Evolutionary conservation across 2,888 invertebrate species (phyloP).

Genomic region (Sinhomidia bicolor): DNA sequence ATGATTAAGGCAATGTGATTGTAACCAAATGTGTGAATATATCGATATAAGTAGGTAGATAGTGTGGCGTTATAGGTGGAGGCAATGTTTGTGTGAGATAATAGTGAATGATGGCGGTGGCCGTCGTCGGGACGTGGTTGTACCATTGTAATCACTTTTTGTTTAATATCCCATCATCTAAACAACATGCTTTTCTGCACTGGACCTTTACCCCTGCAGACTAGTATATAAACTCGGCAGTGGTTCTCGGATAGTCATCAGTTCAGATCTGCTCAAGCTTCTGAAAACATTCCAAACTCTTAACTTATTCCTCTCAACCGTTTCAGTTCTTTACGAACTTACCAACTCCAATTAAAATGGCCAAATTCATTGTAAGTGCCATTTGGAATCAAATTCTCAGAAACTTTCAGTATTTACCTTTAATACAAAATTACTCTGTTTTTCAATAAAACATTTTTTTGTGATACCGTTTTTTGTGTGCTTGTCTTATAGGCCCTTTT

Average conservation of each 20-base stretch:
- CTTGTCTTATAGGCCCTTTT: slow-evolving; percentile 68
- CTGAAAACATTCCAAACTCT: slow-evolving; percentile 65
- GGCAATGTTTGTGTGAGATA: slow-evolving; percentile 60
- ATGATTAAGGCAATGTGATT: slow-evolving; percentile 64
- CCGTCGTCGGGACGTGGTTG: slow-evolving; percentile 73
- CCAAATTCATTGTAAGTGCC: slow-evolving; percentile 75
- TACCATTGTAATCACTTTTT: slow-evolving; percentile 73
- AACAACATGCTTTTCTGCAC: slow-evolving; percentile 55
- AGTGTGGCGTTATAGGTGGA: neutral
- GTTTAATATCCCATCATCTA: slow-evolving; percentile 69
- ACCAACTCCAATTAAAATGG: slow-evolving; percentile 69
- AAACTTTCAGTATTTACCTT: slow-evolving; percentile 17
- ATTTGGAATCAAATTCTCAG: neutral
- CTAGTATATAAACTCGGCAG: slow-evolving; percentile 66
- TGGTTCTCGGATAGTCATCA: slow-evolving; percentile 66
- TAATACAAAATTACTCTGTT: neutral
- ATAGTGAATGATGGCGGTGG: slow-evolving; percentile 59
- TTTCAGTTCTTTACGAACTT: slow-evolving; percentile 58
- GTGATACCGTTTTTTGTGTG: slow-evolving; percentile 26
- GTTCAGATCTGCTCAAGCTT: slow-evolving; percentile 68
- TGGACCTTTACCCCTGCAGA: slow-evolving; percentile 68
- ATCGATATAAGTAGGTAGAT: neutral
- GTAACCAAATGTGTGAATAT: slow-evolving; percentile 44
- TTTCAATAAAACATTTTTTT: neutral
- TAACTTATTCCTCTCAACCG: slow-evolving; percentile 8